Evolutionary conservation across 2,888 invertebrate genomes (phyloP).

Genomic region (Erebia aethiops): DNA sequence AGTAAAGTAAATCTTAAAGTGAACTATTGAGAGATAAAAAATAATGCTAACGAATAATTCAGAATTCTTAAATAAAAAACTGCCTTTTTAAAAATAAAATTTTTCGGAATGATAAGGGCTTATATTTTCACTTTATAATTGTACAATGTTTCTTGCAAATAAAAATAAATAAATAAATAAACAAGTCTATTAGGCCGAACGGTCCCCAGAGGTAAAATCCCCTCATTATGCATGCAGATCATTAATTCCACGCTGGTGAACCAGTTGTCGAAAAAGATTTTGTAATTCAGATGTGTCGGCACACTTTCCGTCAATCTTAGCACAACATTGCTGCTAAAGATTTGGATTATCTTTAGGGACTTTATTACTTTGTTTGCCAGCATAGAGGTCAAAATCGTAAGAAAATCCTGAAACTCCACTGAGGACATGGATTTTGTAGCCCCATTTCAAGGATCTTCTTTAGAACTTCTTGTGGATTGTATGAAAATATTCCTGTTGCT

Average conservation of each 20-base stretch:
- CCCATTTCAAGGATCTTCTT: not conserved
- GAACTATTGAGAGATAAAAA: too few species aligned
- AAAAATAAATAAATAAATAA: too few species aligned
- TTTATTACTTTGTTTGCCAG: not conserved
- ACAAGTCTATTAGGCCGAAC: not conserved
- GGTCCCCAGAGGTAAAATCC: not conserved
- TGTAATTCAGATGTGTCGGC: not conserved
- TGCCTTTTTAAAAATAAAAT: too few species aligned
- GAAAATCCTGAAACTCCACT: constrained; percentile 2
- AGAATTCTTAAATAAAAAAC: too few species aligned
- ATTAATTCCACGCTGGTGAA: not conserved
- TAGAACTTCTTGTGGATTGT: too few species aligned
- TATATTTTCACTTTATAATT: too few species aligned
- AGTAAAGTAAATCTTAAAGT: too few species aligned
- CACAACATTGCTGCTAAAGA: not conserved
- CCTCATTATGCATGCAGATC: not conserved
- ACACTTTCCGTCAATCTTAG: not conserved
- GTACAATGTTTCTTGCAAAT: too few species aligned
- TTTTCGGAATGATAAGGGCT: too few species aligned
- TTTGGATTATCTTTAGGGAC: not conserved
- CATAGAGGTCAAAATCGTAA: not conserved
- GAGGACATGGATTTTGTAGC: not conserved
- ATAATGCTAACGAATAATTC: too few species aligned
- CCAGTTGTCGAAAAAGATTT: not conserved
- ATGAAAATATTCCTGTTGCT: too few species aligned